These are phyloP conservation scores for Rhea pennata DNA, from an alignment of 2,113 vertebrate species.

Conservation along the genomic window DNA sequence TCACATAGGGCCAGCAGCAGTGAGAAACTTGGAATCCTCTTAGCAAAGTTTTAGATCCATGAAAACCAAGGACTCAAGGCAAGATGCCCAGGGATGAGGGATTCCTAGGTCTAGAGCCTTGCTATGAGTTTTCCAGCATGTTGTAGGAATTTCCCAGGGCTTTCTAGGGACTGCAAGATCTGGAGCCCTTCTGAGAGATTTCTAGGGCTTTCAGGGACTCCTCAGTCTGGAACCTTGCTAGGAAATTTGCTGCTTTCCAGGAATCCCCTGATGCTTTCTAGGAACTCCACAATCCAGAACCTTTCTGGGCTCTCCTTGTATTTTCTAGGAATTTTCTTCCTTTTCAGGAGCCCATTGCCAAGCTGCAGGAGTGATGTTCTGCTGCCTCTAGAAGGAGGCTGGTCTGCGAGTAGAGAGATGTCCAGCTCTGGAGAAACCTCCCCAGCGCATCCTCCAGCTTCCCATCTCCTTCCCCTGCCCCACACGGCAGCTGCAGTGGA, in stretches of 20 bases:
- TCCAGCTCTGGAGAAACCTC: no score
- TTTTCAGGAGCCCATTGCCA: no score
- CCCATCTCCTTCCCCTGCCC: no score
- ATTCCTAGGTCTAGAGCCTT: neutral
- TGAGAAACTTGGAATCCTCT: neutral
- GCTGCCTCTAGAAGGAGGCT: no score
- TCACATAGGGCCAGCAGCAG: neutral
- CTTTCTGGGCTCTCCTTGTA: neutral
- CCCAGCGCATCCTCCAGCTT: no score
- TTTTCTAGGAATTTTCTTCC: neutral
- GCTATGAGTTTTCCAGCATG: fast-evolving
- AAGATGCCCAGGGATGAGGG: no score
- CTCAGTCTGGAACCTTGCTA: neutral
- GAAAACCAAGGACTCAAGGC: neutral
- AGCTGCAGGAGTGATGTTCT: no score
- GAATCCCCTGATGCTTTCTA: fast-evolving
- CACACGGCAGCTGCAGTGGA: no score
- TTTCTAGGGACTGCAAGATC: fast-evolving
- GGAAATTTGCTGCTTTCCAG: neutral
- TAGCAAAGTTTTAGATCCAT: neutral
- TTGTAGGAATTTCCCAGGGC: neutral
- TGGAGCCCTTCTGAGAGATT: neutral
- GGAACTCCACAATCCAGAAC: no score
- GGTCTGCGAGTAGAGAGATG: no score
- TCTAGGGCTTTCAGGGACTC: neutral